phyloP scores from a whole-genome alignment of 2,888 invertebrate species.

The Panzeria rudis region DNA sequence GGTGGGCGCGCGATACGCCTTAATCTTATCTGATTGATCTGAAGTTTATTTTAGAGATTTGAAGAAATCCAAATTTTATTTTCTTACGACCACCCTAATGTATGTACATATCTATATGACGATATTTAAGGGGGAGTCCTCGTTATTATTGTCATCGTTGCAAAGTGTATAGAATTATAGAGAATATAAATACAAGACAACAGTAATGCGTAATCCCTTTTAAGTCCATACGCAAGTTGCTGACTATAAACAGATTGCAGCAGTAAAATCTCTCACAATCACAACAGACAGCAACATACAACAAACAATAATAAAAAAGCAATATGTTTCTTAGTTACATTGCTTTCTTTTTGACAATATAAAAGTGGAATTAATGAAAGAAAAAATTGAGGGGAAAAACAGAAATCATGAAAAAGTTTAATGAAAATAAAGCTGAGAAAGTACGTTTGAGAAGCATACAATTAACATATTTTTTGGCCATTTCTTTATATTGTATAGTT shows the following conservation, averaged over 20 bases:
- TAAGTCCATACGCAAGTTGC: slow-evolving; percentile 67
- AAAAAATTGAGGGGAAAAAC: neutral
- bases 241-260: slow-evolving; percentile 66
- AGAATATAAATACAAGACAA: slow-evolving; percentile 43
- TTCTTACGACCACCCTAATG: too few relatives aligned
- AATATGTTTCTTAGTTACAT: slow-evolving; percentile 43
- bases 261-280: slow-evolving; percentile 40
- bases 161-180: slow-evolving; percentile 17
- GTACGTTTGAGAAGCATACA: neutral
- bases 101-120: neutral
- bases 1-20: too few relatives aligned
- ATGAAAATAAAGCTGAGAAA: slow-evolving; percentile 7
- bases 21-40: too few relatives aligned
- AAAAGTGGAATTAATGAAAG: neutral
- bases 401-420: neutral
- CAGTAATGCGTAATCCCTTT: slow-evolving; percentile 66
- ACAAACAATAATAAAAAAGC: slow-evolving; percentile 27
- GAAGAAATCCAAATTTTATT: too few relatives aligned
- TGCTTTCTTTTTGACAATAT: slow-evolving; percentile 12
- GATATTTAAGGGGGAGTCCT: neutral
- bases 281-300: neutral
- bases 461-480: neutral
- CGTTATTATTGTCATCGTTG: slow-evolving; percentile 20
- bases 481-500: neutral
- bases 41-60: too few relatives aligned